Conservation (phyloP, 2,797 vertebrate genomes). For the Botia almorhae region DNA sequence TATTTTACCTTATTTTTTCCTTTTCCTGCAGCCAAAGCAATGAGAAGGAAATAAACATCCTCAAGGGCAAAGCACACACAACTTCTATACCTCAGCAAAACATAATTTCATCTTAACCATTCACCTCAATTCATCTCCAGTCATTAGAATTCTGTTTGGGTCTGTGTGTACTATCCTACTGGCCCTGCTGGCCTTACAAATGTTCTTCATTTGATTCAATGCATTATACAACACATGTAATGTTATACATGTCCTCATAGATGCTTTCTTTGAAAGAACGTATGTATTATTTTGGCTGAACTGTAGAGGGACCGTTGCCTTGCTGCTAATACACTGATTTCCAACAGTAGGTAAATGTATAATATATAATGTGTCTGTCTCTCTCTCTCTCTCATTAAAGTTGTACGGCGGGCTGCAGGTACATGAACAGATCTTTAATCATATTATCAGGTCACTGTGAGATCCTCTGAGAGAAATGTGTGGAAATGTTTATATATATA, state of each 20-base stretch:
- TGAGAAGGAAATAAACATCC: slow-evolving; percentile 54
- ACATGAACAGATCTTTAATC: background rate
- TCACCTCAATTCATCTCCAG: slow-evolving; percentile 25
- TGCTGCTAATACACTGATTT: too few species aligned
- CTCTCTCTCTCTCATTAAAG: background rate
- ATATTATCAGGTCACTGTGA: too few species aligned
- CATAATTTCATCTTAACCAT: slow-evolving; percentile 37
- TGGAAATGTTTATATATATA: background rate
- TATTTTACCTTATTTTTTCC: slow-evolving; percentile 14
- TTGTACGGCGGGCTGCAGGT: background rate
- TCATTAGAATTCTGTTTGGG: slow-evolving; percentile 13
- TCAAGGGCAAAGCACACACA: slow-evolving; percentile 50
- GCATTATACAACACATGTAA: too few species aligned
- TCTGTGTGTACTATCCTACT: background rate
- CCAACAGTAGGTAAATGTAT: background rate
- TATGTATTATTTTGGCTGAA: too few species aligned
- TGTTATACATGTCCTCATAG: too few species aligned
- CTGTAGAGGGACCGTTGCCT: too few species aligned
- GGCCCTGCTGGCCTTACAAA: too few species aligned
- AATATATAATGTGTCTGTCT: background rate
- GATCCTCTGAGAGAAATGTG: background rate
- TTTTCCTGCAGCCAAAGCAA: slow-evolving; percentile 53
- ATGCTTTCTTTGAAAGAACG: too few species aligned
- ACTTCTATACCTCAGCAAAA: slow-evolving; percentile 53
- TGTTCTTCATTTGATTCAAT: too few species aligned